A percentile compares a stretch with the other conserved stretches of the same genome.
Evolutionary conservation across 2,888 invertebrate genomes (phyloP).

Genomic region (Drosophila villosipedis): DNA sequence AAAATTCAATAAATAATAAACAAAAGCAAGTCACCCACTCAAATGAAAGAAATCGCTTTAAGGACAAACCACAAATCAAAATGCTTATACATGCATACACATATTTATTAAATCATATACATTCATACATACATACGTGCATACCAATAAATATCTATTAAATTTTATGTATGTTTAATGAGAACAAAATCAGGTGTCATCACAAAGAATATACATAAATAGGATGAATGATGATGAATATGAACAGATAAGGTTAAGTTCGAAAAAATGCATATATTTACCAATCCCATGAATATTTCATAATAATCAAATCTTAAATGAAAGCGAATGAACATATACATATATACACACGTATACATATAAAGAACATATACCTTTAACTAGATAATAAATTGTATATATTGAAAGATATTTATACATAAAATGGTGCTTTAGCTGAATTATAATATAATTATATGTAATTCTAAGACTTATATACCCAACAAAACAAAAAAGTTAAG

Average conservation of each 20-base stretch:
- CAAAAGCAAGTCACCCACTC: slow-evolving; percentile 57
- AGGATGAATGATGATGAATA: slow-evolving; percentile 8
- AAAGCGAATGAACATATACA: slow-evolving; percentile 52
- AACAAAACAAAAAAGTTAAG: slow-evolving; percentile 24
- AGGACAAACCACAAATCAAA: slow-evolving; percentile 69
- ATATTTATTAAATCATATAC: slow-evolving; percentile 30
- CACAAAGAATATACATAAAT: slow-evolving; percentile 15
- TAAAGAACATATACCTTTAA: slow-evolving; percentile 60
- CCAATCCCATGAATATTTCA: slow-evolving; percentile 41
- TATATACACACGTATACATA: slow-evolving; percentile 62
- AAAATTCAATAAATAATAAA: slow-evolving; percentile 40
- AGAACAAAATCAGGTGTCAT: slow-evolving; percentile 41
- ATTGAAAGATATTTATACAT: slow-evolving; percentile 55
- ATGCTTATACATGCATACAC: slow-evolving; percentile 62
- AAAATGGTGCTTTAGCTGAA: slow-evolving; percentile 84
- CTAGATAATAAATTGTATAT: slow-evolving; percentile 65
- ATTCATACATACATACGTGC: slow-evolving; percentile 16
- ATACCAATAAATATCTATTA: slow-evolving; percentile 28
- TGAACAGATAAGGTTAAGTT: slow-evolving; percentile 9
- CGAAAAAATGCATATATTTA: slow-evolving; percentile 43
- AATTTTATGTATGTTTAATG: slow-evolving; percentile 20
- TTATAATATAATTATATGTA: slow-evolving; percentile 74
- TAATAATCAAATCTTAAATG: slow-evolving; percentile 37
- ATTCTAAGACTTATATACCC: slow-evolving; percentile 65
- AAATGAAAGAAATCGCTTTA: slow-evolving; percentile 73